Base-by-base conservation (phyloP, 1,140 invertebrate genomes). In the Lysiphlebus fabarum region DNA sequence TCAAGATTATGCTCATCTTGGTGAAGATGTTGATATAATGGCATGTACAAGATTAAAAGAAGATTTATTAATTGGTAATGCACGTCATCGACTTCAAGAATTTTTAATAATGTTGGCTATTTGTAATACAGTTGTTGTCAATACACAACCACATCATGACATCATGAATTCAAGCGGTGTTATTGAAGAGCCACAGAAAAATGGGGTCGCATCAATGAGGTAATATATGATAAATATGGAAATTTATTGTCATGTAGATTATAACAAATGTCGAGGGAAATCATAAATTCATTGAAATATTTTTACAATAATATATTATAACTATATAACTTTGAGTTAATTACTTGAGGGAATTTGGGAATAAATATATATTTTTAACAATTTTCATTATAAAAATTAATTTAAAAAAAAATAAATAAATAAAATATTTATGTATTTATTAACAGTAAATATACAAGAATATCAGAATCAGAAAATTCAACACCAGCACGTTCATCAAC, bases 91-190 rank as follows among this genome's bases (percentile, higher is more conserved):
- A 67, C 86, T 96, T 4, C 89, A 93, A 65, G 95, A 98, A 71
- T 98, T 98, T 77, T 87, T 98, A 56, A 76, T 97, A 55, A 85
- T 96, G 3, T 82, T 99, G 73, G 90, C 95, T 9, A 85, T 97
- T 51, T 99, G 96, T 74, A 98, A 99, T 77, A 98, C 96, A 3
- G 96, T 98, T 4, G 92, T 98, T 12, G 95, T 98, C 33, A 89
- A 91, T 54, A 87, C 88, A 60, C 85, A 89, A 72, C 93, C 93
- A 2, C 94, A 96, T 83, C 85, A 89, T 67, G 94, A 96, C 81
- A 80, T 85, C 56, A 92, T 93, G 90, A 91, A 92, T 77, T 84
- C 90, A 10, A 92, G 87, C 73, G 89, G 88, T 33, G 75, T 88
- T 26, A 84, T 89, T 48, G 85, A 86, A 67, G 73, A 77, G 36